phyloP scores from a whole-genome alignment of 2,888 invertebrate species.

The Dolichopus griseipennis region DNA sequence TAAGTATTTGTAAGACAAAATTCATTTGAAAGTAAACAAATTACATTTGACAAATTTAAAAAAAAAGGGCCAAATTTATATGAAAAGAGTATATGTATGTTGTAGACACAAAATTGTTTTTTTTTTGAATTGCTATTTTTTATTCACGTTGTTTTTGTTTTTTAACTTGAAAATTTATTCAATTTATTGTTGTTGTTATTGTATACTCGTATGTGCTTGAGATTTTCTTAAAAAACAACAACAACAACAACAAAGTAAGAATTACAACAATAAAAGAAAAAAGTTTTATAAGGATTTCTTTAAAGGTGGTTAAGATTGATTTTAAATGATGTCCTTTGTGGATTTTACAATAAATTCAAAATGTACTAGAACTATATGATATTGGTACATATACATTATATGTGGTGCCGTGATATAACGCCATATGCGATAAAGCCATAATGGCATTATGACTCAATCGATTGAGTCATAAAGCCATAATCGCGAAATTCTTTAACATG shows the following conservation, averaged over 20 bases:
- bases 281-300: neutral
- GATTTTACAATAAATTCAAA: neutral
- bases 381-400: too few relatives aligned
- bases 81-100: too few relatives aligned
- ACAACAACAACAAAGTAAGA: neutral
- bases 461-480: too few relatives aligned
- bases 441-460: too few relatives aligned
- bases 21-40: neutral
- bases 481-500: too few relatives aligned
- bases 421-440: too few relatives aligned
- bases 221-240: neutral
- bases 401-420: too few relatives aligned
- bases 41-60: neutral
- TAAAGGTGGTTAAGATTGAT: conserved; percentile 6
- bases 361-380: neutral
- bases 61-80: too few relatives aligned
- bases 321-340: conserved; percentile 1
- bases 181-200: neutral
- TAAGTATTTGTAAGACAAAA: neutral
- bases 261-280: neutral
- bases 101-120: neutral
- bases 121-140: too few relatives aligned
- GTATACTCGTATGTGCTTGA: neutral
- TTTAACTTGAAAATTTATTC: too few relatives aligned
- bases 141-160: too few relatives aligned